phyloP scores from a whole-genome alignment of 2,888 invertebrate genomes.

The Plagodis pulveraria region DNA sequence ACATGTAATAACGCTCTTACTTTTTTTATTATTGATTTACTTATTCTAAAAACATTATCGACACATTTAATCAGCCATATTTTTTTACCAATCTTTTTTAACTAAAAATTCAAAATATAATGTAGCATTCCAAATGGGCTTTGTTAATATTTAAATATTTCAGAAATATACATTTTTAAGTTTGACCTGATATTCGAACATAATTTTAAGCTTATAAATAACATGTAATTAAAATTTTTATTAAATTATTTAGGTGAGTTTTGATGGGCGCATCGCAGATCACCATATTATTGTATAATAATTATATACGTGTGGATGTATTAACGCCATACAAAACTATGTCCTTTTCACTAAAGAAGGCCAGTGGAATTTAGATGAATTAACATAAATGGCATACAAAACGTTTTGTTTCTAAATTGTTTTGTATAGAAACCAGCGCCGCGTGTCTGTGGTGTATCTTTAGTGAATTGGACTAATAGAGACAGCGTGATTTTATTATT shows the following conservation, averaged over 20 bases:
- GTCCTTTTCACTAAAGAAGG: no score
- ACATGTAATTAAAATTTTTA: constrained; percentile 32
- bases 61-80: constrained; percentile 33
- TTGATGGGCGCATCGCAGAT: neutral
- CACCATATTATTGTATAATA: no score
- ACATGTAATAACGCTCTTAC: no score
- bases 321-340: no score
- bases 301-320: no score
- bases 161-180: constrained; percentile 33
- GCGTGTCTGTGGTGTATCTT: no score
- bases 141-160: constrained; percentile 32
- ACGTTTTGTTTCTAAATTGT: no score
- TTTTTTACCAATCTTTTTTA: constrained; percentile 33
- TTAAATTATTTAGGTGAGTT: constrained; percentile 12
- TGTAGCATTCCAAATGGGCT: constrained; percentile 40
- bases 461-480: no score
- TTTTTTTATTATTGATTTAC: neutral
- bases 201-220: constrained; percentile 31
- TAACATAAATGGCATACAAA: no score
- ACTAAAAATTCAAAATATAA: constrained; percentile 19
- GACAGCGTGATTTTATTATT: no score
- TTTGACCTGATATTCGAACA: constrained; percentile 24
- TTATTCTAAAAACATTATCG: constrained; percentile 17
- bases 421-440: no score
- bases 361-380: no score